Conservation (phyloP, 64 coral and sea anemone genomes). For the Porites lutea region DNA sequence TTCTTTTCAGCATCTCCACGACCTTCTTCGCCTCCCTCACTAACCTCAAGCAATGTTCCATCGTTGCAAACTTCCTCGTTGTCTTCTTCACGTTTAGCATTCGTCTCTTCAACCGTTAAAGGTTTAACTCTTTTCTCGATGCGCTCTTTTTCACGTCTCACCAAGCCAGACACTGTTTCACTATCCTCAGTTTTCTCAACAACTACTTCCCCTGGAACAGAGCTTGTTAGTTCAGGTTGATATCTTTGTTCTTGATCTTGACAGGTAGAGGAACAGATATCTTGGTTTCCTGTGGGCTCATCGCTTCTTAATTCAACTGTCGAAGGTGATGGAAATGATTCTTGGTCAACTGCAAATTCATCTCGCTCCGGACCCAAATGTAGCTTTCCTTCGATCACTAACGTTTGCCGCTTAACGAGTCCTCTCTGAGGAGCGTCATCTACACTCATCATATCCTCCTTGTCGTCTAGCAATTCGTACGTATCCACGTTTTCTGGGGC, state of each 20-base stretch:
- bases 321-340: not conserved
- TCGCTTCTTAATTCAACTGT: not conserved
- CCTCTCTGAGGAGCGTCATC: constrained; percentile 20
- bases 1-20: not conserved
- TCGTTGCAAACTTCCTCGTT: not conserved
- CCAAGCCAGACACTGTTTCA: constrained; percentile 12
- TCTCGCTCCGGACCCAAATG: not conserved
- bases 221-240: not conserved
- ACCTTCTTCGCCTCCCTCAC: not conserved
- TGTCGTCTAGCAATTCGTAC: not conserved
- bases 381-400: constrained; percentile 36
- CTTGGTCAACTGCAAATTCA: not conserved
- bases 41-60: not conserved
- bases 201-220: not conserved
- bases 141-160: constrained; percentile 13
- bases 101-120: not conserved
- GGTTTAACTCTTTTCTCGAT: constrained; percentile 1
- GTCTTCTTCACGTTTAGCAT: not conserved
- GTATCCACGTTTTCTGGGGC: not conserved
- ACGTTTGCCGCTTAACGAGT: constrained; percentile 36
- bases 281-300: not conserved
- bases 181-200: not conserved
- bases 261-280: not conserved
- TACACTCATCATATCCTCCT: not conserved
- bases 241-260: not conserved